A percentile compares a stretch with the other conserved stretches of the same genome.
Evolutionary conservation across 2,888 invertebrate species (phyloP).

Genomic region (Melanchra persicariae): DNA sequence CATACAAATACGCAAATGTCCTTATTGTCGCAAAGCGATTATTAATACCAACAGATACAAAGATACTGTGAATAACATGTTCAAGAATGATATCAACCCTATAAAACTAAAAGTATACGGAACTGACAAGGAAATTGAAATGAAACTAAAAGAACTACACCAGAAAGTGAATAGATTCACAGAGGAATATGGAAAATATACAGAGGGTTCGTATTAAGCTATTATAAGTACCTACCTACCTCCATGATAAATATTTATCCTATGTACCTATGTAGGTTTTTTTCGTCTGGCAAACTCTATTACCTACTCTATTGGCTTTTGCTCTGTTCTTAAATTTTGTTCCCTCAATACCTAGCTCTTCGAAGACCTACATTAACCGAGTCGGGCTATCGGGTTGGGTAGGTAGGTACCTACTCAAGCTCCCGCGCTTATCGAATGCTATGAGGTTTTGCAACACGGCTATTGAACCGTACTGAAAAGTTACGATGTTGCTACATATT

Average conservation of each 20-base stretch:
- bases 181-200: constrained; percentile 31
- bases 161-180: constrained; percentile 51
- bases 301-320: no score
- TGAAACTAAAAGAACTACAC: constrained; percentile 63
- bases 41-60: constrained; percentile 90
- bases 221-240: background rate
- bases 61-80: constrained; percentile 84
- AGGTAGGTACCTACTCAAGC: no score
- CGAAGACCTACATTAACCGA: background rate
- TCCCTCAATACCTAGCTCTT: background rate
- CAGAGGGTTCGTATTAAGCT: constrained; percentile 61
- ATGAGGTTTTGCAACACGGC: background rate
- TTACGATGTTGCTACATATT: no score
- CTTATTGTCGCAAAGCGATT: constrained; percentile 91
- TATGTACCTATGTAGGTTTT: no score
- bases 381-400: no score
- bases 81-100: constrained; percentile 82
- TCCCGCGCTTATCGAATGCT: background rate
- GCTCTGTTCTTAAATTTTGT: no score
- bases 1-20: constrained; percentile 87
- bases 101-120: constrained; percentile 85
- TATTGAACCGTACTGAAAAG: background rate
- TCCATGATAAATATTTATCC: fast-evolving
- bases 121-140: constrained; percentile 68
- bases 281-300: no score